Conservation (phyloP, 1,140 invertebrate genomes). For the Ostrea denselamellosa region DNA sequence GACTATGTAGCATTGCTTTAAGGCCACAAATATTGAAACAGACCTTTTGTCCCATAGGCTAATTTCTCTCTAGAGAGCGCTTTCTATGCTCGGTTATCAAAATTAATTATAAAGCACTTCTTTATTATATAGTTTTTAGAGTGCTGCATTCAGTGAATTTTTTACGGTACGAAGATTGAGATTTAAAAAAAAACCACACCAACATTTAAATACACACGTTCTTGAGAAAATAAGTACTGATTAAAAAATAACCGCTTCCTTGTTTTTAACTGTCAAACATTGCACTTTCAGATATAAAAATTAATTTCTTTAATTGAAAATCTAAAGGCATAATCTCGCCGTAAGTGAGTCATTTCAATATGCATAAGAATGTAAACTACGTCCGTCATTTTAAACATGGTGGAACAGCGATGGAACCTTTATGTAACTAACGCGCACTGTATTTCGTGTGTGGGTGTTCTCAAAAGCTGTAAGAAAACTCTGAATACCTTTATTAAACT, state of each 20-base stretch:
- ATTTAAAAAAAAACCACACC: background rate
- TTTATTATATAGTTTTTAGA: background rate
- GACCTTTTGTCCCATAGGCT: background rate
- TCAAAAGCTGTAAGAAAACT: slow-evolving; percentile 30
- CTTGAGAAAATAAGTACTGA: background rate
- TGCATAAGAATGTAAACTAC: slow-evolving; percentile 23
- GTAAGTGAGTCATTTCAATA: slow-evolving; percentile 22
- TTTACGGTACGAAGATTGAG: background rate
- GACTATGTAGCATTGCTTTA: background rate
- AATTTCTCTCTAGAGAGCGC: background rate
- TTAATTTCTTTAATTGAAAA: slow-evolving; percentile 5
- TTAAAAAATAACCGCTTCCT: background rate
- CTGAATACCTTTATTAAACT: slow-evolving; percentile 3
- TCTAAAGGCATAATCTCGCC: background rate
- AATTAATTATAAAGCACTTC: background rate
- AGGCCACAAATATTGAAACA: background rate
- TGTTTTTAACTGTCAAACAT: background rate
- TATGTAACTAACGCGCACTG: slow-evolving; percentile 1
- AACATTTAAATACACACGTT: background rate
- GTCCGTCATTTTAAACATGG: slow-evolving; percentile 19
- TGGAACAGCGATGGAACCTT: background rate
- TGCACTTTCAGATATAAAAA: background rate
- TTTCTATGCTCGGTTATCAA: background rate
- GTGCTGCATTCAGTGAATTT: background rate
- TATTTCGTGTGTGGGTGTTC: slow-evolving; percentile 29